phyloP scores from a whole-genome alignment of 1,140 invertebrate species.

The Nephila pilipes region DNA sequence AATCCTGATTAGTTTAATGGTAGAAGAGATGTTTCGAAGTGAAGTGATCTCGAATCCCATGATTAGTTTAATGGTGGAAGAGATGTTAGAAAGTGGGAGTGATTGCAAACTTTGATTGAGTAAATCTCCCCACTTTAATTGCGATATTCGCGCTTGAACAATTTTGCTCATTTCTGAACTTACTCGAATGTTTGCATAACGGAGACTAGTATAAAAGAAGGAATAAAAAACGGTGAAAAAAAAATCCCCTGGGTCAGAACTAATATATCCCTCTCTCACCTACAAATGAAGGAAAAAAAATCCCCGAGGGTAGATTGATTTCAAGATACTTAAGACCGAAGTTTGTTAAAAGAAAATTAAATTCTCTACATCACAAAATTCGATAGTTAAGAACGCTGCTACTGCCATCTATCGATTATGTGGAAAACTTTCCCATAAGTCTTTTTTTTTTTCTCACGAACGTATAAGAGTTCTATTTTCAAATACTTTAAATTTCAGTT shows the following conservation, averaged over 20 bases:
- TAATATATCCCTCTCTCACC: background rate
- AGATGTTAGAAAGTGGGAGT: conserved; percentile 4
- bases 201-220: conserved; percentile 21
- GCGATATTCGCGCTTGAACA: conserved; percentile 40
- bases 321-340: conserved; percentile 10
- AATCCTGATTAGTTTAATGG: conserved; percentile 54
- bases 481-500: no score
- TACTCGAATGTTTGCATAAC: conserved; percentile 60
- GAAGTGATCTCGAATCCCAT: conserved; percentile 12
- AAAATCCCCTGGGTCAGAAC: background rate
- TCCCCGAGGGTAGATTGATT: conserved; percentile 36
- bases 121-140: conserved; percentile 56
- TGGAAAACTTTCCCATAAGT: background rate
- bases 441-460: no score
- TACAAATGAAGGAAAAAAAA: conserved; percentile 19
- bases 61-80: conserved; percentile 54
- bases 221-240: background rate
- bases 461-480: no score
- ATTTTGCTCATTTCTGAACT: conserved; percentile 57
- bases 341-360: conserved; percentile 51
- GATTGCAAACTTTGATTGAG: conserved; percentile 59
- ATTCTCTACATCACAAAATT: conserved; percentile 24
- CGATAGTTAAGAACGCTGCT: conserved; percentile 7
- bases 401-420: background rate
- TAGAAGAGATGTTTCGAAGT: conserved; percentile 23